Evolutionary conservation across 2,888 invertebrate species (phyloP), one percentile per base, ranked within the genome.

Genomic region (Oasisia sp.): DNA sequence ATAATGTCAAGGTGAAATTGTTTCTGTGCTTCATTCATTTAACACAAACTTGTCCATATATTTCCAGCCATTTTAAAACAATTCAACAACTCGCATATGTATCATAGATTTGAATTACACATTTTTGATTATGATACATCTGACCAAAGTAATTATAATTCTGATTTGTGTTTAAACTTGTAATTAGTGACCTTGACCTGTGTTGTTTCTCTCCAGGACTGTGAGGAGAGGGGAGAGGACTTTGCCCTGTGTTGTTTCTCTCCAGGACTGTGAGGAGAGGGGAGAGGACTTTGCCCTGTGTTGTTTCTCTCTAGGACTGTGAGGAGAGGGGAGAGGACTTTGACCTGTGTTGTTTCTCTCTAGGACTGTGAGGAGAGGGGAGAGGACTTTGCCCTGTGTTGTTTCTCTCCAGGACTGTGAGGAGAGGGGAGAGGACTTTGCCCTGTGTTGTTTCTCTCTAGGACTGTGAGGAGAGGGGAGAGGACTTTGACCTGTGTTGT

Each of bases 201-300:
- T 32, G 32, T 89, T 45, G 27, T 92, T 89, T 44, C 91, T 32
- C 91, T 91, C 0, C 92, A 95, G 96, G 96, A 96, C 93, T 96
- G 96, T 91, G 95, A 95, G 91, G 95, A 94, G 14, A 94, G 97
- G 96, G 99, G 99, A 27, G 97, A 98, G 95, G 98, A 98, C 96
- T 99, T 98, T 96, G 98, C 99, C 94, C 97, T 92, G 56, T 32
- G 32, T 89, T 45, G 27, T 92, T 89, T 44, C 91, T 32, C 91
- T 91, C 0, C 92, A 95, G 96, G 96, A 96, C 93, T 96, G 96
- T 91, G 95, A 95, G 91, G 95, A 94, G 19, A 94, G 97, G 96
- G 99, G 99, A n/a, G 97, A 98, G 95, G 98, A 98, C 96, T 99
- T 98, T 96, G 98, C 99, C 94, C 97, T 92, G 56, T 32, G 32